A percentile compares a stretch with the other conserved stretches of the same genome.
These are phyloP conservation scores for Exephanes ischioxanthus DNA, from an alignment of 2,888 invertebrate genomes.

Conservation along the genomic window DNA sequence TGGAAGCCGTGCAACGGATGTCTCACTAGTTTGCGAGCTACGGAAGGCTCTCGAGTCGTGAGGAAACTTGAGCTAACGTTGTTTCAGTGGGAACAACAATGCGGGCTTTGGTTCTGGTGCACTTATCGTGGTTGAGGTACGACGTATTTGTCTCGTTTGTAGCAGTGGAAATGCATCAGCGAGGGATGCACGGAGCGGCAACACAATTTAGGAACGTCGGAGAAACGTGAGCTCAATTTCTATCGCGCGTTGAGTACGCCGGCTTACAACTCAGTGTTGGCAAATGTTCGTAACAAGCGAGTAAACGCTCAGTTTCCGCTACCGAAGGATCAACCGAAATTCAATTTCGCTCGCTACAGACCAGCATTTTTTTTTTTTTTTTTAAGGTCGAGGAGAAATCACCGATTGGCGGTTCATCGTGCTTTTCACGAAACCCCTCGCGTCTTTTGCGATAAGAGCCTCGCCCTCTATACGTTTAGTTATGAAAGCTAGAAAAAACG, in stretches of 20 bases:
- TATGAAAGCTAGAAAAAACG: not conserved
- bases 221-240: slow-evolving; percentile 33
- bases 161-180: not conserved
- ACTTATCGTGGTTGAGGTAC: slow-evolving; percentile 29
- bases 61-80: not conserved
- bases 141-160: slow-evolving; percentile 27
- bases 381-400: too few relatives aligned
- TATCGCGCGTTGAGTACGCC: not conserved
- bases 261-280: not conserved
- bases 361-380: not conserved
- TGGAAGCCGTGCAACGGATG: slow-evolving; percentile 27
- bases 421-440: too few relatives aligned
- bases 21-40: not conserved
- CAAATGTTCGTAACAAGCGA: not conserved
- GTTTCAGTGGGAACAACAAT: slow-evolving; percentile 3
- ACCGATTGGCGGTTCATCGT: too few relatives aligned
- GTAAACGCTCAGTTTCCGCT: not conserved
- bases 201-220: slow-evolving; percentile 29
- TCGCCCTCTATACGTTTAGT: not conserved
- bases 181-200: slow-evolving; percentile 23
- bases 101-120: slow-evolving; percentile 18
- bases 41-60: not conserved
- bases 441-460: not conserved
- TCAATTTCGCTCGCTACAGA: not conserved
- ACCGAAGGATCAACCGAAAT: not conserved